Base-by-base conservation (phyloP, 1,140 invertebrate genomes). In the Neomicropteryx cornuta region DNA sequence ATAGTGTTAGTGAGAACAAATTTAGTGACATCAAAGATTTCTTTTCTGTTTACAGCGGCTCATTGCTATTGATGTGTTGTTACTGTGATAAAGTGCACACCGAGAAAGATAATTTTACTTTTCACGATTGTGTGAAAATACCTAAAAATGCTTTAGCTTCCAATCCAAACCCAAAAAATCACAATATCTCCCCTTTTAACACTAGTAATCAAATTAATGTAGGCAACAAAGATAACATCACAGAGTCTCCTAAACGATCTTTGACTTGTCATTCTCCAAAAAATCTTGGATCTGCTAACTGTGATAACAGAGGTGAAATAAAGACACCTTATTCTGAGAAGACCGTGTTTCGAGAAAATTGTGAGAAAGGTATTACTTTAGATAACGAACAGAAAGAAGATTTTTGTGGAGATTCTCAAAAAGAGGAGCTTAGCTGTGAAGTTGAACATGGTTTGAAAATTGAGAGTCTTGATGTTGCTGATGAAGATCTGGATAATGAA, bases 51-150 rank as follows among this genome's bases (percentile, higher is more conserved):
- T 77, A 76, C 44, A 74, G 70, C 48, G 77, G 76, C 28, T 74
- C 75, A 0, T 77, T 79, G 56, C 83, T 76, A 63, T 58, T 87
- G 43, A 75, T 83, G 58, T 88, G 83, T 56, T 83, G 81, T 68
- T 74, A 70, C 20, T 86, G 84, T 66, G 79, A 83, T 55, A 74
- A 77, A 47, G 72, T 80, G 5, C 85, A 83, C 51, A 72, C 68
- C 28, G 77, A 82, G 46, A 72, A 73, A 42, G 77, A 82, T 51
- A 72, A 81, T 49, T 85, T 82, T 61, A 76, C 73, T 37, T 70
- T 76, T 49, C 82, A 86, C 49, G 71, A 72, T 49, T 86, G 83
- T 58, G 57, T 62, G 2, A 49, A 58, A 24, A 47, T 52, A 3
- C 48, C 58, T 33, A 51, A 56, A 38, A 50, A 57, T 6, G n/a